Evolutionary conservation across 1,140 invertebrate genomes (phyloP).

Genomic region (Pectinophora gossypiella): DNA sequence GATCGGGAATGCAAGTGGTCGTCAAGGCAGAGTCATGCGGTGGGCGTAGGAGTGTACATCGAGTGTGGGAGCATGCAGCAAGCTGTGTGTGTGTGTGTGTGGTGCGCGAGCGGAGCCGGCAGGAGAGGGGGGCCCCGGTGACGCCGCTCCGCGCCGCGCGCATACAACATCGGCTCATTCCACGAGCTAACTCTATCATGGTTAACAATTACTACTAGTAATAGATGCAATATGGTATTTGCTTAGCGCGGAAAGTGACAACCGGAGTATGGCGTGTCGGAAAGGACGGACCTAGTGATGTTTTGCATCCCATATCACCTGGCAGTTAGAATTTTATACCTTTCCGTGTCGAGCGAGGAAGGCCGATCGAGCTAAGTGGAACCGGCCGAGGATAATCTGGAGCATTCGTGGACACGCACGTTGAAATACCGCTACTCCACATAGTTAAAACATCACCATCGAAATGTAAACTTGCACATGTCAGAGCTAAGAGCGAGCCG

Average conservation of each 20-base stretch:
- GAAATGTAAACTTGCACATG: constrained; percentile 65
- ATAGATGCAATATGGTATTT: constrained; percentile 3
- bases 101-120: constrained; percentile 33
- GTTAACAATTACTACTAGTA: constrained; percentile 2
- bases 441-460: constrained; percentile 67
- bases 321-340: constrained; percentile 72
- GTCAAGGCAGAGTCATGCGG: constrained; percentile 62
- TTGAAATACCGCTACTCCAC: constrained; percentile 71
- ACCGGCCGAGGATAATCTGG: constrained; percentile 64
- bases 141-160: constrained; percentile 37
- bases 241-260: constrained; percentile 42
- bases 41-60: constrained; percentile 55
- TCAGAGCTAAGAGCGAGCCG: constrained; percentile 57
- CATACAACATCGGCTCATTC: background rate
- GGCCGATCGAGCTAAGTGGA: constrained; percentile 71
- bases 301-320: constrained; percentile 73
- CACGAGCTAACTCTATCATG: background rate
- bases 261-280: constrained; percentile 41
- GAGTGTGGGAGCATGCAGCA: constrained; percentile 56
- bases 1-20: constrained; percentile 71
- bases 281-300: constrained; percentile 53
- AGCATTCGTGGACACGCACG: constrained; percentile 71
- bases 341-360: constrained; percentile 72
- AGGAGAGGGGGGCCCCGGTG: no score
- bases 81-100: constrained; percentile 48